phyloP scores from a whole-genome alignment of 2,113 vertebrate species.

The Chroicocephalus ridibundus region DNA sequence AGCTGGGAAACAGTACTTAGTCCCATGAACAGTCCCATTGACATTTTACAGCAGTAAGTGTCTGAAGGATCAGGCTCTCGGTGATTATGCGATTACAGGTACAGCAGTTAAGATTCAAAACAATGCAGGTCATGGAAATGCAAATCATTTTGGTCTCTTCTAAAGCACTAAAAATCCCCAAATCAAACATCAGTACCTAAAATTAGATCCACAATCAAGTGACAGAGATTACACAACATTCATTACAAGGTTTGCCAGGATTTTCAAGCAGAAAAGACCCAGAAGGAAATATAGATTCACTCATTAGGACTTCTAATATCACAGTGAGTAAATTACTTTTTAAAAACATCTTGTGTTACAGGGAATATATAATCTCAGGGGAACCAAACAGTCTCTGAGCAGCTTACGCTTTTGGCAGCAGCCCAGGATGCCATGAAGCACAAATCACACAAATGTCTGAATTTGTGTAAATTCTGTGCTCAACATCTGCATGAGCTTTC shows the following conservation, averaged over 20 bases:
- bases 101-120: not conserved
- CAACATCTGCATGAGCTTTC: not conserved
- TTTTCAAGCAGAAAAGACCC: conserved; percentile 12
- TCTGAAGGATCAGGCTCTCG: not conserved
- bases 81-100: not conserved
- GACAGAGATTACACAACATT: conserved; percentile 9
- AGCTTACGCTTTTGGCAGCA: conserved; percentile 16
- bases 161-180: not conserved
- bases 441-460: conserved; percentile 15
- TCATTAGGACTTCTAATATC: conserved; percentile 9
- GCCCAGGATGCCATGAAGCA: conserved; percentile 12
- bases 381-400: conserved; percentile 11
- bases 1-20: not conserved
- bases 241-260: not conserved
- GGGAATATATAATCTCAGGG: conserved; percentile 14
- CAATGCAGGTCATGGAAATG: not conserved
- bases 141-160: not conserved
- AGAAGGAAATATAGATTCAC: not conserved
- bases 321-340: conserved; percentile 13
- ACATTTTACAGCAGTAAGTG: not conserved
- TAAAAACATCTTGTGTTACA: conserved; percentile 26
- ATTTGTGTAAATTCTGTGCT: conserved; percentile 15
- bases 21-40: not conserved
- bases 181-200: conserved; percentile 34
- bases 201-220: conserved; percentile 1